These are phyloP conservation scores for Dynastes hyllus DNA, from an alignment of 2,888 invertebrate species.

Conservation along the genomic window DNA sequence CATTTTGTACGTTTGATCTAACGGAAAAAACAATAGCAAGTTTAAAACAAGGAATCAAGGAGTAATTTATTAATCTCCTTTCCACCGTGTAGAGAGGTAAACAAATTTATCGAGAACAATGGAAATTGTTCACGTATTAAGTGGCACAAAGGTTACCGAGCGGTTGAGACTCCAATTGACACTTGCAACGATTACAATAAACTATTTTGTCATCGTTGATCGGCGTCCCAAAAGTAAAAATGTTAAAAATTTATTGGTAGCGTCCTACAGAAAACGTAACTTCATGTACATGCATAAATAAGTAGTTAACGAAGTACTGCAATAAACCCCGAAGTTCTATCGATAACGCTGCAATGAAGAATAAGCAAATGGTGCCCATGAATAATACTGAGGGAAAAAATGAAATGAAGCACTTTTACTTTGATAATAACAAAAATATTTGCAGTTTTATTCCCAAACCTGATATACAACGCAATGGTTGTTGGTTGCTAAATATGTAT, in stretches of 20 bases:
- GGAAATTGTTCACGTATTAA: constrained; percentile 6
- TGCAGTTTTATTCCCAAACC: no score
- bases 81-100: neutral
- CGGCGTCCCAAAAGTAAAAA: constrained; percentile 7
- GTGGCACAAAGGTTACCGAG: constrained; percentile 14
- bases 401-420: no score
- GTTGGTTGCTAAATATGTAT: no score
- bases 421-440: no score
- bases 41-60: no score
- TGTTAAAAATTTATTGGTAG: constrained; percentile 11
- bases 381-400: no score
- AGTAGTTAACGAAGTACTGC: neutral
- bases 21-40: no score
- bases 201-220: constrained; percentile 4
- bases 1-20: no score
- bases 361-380: no score
- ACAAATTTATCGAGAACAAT: constrained; percentile 12
- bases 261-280: neutral
- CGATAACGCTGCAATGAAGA: neutral
- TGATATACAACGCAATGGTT: no score
- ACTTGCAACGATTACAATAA: constrained; percentile 16
- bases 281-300: neutral
- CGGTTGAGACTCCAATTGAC: constrained; percentile 11
- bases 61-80: neutral
- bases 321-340: neutral